phyloP scores from a whole-genome alignment of 2,888 invertebrate genomes.

The Leptarthrus brevirostris region DNA sequence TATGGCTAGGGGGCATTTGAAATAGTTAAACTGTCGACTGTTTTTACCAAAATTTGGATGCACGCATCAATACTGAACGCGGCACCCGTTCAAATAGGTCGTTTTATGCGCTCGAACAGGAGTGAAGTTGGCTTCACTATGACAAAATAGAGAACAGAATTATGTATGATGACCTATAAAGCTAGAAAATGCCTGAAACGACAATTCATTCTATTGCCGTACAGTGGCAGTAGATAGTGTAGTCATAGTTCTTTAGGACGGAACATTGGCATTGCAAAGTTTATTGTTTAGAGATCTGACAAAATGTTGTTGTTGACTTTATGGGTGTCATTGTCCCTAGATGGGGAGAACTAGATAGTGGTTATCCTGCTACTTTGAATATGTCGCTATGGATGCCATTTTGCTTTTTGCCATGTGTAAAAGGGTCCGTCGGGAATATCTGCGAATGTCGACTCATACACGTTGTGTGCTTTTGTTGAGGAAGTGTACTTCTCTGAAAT shows the following conservation, averaged over 20 bases:
- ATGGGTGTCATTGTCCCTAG: conserved; percentile 15
- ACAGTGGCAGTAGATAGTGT: neutral
- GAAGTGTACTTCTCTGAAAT: conserved; percentile 27
- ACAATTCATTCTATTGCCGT: conserved; percentile 9
- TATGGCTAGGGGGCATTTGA: neutral
- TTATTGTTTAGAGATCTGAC: conserved; percentile 42
- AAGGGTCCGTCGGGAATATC: conserved; percentile 7
- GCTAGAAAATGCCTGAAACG: conserved; percentile 22
- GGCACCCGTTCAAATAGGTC: neutral
- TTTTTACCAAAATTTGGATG: neutral
- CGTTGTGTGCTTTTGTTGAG: conserved; percentile 21
- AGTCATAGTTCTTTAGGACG: neutral
- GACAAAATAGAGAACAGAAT: conserved; percentile 9
- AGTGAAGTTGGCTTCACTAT: neutral
- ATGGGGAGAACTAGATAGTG: neutral
- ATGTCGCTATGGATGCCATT: neutral
- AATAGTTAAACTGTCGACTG: conserved; percentile 10
- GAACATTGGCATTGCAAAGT: conserved; percentile 22
- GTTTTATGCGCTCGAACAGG: neutral
- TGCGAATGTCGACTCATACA: conserved; percentile 23
- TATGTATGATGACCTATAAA: conserved; percentile 43
- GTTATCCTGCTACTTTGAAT: conserved; percentile 1
- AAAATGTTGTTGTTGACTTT: conserved; percentile 31
- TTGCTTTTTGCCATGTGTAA: neutral
- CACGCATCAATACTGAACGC: neutral